Evolutionary conservation across 35 echinoderm and acorn worm species (phyloP).

Genomic region (Ophioderma brevispina): DNA sequence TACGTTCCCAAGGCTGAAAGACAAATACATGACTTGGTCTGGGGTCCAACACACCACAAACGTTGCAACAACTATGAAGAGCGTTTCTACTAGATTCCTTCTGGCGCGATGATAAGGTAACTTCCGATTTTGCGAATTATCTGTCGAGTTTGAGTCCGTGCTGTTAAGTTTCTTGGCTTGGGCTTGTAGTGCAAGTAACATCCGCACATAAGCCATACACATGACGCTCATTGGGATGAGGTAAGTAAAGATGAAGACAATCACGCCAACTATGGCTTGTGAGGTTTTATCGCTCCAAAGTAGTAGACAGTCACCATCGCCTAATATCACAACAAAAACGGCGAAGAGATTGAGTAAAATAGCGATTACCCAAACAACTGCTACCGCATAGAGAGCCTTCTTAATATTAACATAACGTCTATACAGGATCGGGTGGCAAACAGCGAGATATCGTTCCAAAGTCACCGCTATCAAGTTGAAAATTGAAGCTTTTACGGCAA

Average conservation of each 20-base stretch:
- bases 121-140: slow-evolving; percentile 28
- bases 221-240: slow-evolving; percentile 48
- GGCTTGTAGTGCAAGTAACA: slow-evolving; percentile 16
- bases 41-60: slow-evolving; percentile 68
- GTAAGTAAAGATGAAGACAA: slow-evolving; percentile 38
- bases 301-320: slow-evolving; percentile 4
- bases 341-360: slow-evolving; percentile 53
- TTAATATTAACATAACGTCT: slow-evolving; percentile 47
- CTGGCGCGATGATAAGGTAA: slow-evolving; percentile 15
- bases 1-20: slow-evolving; percentile 43
- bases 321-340: background rate
- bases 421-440: slow-evolving; percentile 60
- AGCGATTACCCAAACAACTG: slow-evolving; percentile 36
- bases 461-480: slow-evolving; percentile 59
- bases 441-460: slow-evolving; percentile 60
- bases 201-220: slow-evolving; percentile 50
- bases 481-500: slow-evolving; percentile 58
- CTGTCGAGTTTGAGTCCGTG: background rate
- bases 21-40: slow-evolving; percentile 51
- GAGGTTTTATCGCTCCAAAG: background rate
- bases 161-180: slow-evolving; percentile 3
- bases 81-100: slow-evolving; percentile 40
- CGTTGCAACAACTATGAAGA: slow-evolving; percentile 58
- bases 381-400: slow-evolving; percentile 21
- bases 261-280: slow-evolving; percentile 27